phyloP scores from a whole-genome alignment of 2,113 vertebrate genomes.

The Forbesichthys papilliferus region DNA sequence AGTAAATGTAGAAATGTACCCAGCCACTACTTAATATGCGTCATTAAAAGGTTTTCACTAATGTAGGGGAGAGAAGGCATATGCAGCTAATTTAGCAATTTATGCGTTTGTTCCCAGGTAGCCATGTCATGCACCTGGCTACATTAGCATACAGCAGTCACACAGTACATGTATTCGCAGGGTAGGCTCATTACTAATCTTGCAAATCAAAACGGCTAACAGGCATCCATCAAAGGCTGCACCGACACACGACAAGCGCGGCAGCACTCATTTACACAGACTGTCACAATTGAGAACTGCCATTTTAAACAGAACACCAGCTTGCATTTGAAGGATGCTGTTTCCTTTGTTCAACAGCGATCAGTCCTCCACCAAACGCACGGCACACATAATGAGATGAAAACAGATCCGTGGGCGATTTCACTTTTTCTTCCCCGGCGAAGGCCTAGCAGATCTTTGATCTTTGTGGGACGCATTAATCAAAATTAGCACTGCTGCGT shows the following conservation, averaged over 20 bases:
- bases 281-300: conserved; percentile 19
- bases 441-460: conserved; percentile 52
- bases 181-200: not conserved
- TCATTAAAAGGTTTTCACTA: not conserved
- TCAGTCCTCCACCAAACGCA: conserved; percentile 23
- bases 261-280: conserved; percentile 7
- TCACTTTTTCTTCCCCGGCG: conserved; percentile 29
- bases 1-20: no score
- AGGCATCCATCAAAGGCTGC: not conserved
- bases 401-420: conserved; percentile 49
- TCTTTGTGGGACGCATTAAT: conserved; percentile 49
- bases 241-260: not conserved
- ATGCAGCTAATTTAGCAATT: conserved; percentile 6
- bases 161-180: not conserved
- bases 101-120: conserved; percentile 2
- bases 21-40: no score
- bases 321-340: conserved; percentile 27
- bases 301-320: conserved; percentile 18
- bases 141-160: not conserved
- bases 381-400: conserved; percentile 40
- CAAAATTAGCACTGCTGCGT: conserved; percentile 45
- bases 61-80: not conserved
- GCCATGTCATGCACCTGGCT: not conserved
- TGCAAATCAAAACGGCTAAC: not conserved
- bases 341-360: conserved; percentile 21